Evolutionary conservation across 2,797 vertebrate species (phyloP).

Genomic region (Schizopygopsis pylzovi): DNA sequence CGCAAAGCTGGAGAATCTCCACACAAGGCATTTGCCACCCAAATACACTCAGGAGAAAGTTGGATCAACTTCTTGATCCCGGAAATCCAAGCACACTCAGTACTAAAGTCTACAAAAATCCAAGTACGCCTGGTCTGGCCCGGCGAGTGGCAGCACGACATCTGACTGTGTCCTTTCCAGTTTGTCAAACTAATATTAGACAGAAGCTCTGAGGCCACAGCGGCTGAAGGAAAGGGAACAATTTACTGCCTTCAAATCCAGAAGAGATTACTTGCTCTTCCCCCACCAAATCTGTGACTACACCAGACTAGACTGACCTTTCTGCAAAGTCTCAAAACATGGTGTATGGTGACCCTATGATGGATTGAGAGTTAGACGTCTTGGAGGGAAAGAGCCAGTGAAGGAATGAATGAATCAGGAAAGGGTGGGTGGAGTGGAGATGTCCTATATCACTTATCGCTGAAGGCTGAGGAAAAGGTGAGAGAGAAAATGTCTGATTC

Average conservation of each 20-base stretch:
- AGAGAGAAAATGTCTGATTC: conserved; percentile 82
- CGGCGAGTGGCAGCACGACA: not conserved
- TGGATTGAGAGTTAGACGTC: conserved; percentile 77
- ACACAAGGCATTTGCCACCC: conserved; percentile 28
- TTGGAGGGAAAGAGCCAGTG: conserved; percentile 63
- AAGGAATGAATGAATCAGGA: conserved; percentile 22
- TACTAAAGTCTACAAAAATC: conserved; percentile 47
- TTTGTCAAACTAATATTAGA: conserved; percentile 55
- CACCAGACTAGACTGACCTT: conserved; percentile 62
- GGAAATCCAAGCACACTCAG: conserved; percentile 24
- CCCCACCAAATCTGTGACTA: conserved; percentile 60
- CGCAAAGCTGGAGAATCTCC: conserved; percentile 6
- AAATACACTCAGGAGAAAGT: not conserved
- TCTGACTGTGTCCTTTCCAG: conserved; percentile 44
- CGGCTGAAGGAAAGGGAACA: conserved; percentile 47
- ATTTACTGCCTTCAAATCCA: conserved; percentile 65
- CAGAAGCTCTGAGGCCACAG: conserved; percentile 54
- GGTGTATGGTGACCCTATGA: conserved; percentile 73
- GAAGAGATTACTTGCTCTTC: conserved; percentile 57
- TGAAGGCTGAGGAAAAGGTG: conserved; percentile 82
- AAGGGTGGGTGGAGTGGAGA: conserved; percentile 55
- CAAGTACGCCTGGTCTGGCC: not conserved
- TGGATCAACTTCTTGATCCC: conserved; percentile 25
- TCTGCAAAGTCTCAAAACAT: conserved; percentile 61
- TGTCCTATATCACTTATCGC: conserved; percentile 82